Evolutionary conservation across 2,113 vertebrate species (phyloP), one percentile per base, ranked within the genome.

Genomic region (Sisor rabdophorus): DNA sequence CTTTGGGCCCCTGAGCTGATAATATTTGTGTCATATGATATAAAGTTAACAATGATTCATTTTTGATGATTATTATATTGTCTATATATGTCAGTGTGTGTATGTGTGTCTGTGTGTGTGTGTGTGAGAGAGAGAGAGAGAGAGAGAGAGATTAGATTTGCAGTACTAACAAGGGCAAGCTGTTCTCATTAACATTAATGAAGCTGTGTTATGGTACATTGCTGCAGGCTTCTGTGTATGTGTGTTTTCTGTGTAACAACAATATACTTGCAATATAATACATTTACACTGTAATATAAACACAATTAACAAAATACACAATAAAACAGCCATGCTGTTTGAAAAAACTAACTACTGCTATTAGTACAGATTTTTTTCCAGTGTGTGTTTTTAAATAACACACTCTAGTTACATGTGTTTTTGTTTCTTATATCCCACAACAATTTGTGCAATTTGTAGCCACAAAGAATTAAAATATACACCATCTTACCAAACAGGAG

Each of bases 181-280:
- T 74, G 58, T 74, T 74, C 59, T 53, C 72, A 74, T 74, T 74
- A 74, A 52, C 59, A 58, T 74, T 74, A 74, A 74, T 74, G 56
- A 28, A 53, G 72, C 32, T 36, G 30, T 64, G 60, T 2, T 15
- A 32, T 32, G 26, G 47, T 44, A 15, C 28, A n/a, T 3, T 22
- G 59, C 58, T 47, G 26, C 40, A 60, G 32, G 30, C 10, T 30
- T 47, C 5, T 65, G 32, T 28, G 47, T 55, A 50, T 55, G 50
- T 56, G 9, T 40, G 48, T 61, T 4, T 60, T 17, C n/a, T 32
- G 15, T 11, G 59, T 53, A n/a, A n/a, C n/a, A n/a, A n/a, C n/a
- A n/a, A n/a, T n/a, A 4, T 22, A 32, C 26, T 24, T 22, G 9
- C 20, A 64, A 13, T 40, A 64, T 64, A 64, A 10, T 26, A 9